A percentile compares a stretch with the other conserved stretches of the same genome.
These are phyloP conservation scores for Syritta pipiens DNA, from an alignment of 2,888 invertebrate genomes.

Conservation along the genomic window DNA sequence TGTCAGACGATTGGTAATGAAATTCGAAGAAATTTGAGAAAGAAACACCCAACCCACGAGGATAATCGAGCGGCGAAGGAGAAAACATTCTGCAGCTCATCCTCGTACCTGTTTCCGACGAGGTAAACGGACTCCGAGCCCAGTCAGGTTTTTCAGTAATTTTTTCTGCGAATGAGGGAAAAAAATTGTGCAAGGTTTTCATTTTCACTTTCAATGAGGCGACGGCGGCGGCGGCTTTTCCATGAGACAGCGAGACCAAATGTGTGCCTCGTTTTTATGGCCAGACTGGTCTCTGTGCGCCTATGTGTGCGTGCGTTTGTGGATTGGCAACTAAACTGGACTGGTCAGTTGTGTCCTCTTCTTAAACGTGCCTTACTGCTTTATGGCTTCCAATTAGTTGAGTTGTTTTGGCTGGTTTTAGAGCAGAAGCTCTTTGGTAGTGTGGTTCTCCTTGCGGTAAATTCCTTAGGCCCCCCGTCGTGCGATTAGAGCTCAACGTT, in stretches of 20 bases:
- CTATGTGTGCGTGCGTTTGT: constrained; percentile 46
- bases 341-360: constrained; percentile 20
- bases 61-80: too few species aligned
- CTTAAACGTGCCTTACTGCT: constrained; percentile 48
- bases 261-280: constrained; percentile 19
- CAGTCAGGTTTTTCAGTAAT: constrained; percentile 37
- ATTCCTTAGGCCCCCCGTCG: constrained; percentile 15
- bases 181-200: constrained; percentile 50
- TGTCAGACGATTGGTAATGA: constrained; percentile 53
- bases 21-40: constrained; percentile 27
- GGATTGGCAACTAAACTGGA: constrained; percentile 15
- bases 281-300: not conserved
- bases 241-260: not conserved
- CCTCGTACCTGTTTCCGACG: constrained; percentile 24
- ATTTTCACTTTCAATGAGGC: constrained; percentile 68
- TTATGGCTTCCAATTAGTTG: constrained; percentile 53
- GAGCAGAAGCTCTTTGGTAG: not conserved
- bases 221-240: too few species aligned
- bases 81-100: constrained; percentile 42
- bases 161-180: constrained; percentile 10
- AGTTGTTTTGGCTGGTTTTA: constrained; percentile 18
- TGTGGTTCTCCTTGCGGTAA: constrained; percentile 66
- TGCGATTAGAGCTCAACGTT: too few species aligned
- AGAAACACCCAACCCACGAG: constrained; percentile 33
- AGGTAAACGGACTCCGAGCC: constrained; percentile 35